phyloP scores from a whole-genome alignment of 30 jellyfish, hydroid and myxozoan species.

The Clytia hemisphaerica region DNA sequence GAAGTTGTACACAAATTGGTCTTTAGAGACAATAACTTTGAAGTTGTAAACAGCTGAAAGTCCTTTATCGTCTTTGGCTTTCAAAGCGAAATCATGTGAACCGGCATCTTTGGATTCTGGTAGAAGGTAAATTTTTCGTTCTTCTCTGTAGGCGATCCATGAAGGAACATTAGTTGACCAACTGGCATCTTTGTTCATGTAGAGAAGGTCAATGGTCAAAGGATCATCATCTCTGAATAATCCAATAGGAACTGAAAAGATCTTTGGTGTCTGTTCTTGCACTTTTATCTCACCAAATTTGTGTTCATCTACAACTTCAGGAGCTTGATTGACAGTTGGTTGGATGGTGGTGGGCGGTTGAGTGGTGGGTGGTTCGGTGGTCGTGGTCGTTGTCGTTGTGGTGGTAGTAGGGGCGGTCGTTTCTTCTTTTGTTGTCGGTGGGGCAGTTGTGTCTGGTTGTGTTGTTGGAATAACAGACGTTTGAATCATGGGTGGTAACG shows the following conservation, averaged over 20 bases:
- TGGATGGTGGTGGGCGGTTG: background rate
- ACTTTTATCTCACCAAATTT: constrained; percentile 34
- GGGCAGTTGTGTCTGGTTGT: constrained; percentile 31
- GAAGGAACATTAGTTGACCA: constrained; percentile 28
- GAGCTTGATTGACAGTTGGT: constrained; percentile 39
- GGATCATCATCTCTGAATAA: constrained; percentile 67
- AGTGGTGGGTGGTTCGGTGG: constrained; percentile 18
- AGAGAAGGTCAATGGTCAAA: constrained; percentile 29
- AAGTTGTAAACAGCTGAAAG: constrained; percentile 49
- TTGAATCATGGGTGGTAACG: constrained; percentile 28
- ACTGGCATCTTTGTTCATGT: constrained; percentile 30
- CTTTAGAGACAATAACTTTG: constrained; percentile 54
- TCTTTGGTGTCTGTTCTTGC: constrained; percentile 37
- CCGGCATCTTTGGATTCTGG: constrained; percentile 42
- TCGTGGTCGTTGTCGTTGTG: background rate
- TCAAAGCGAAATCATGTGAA: constrained; percentile 41
- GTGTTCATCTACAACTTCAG: constrained; percentile 45
- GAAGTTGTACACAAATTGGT: constrained; percentile 25
- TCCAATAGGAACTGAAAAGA: constrained; percentile 35
- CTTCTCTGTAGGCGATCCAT: constrained; percentile 44
- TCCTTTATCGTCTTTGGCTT: constrained; percentile 79
- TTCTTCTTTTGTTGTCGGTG: constrained; percentile 16
- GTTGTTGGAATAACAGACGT: constrained; percentile 29
- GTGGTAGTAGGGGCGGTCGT: constrained; percentile 19
- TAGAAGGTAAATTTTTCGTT: constrained; percentile 32